A percentile compares a stretch with the other conserved stretches of the same genome.
These are phyloP conservation scores for Oncorhynchus tshawytscha DNA, from an alignment of 2,113 vertebrate genomes.

Conservation along the genomic window DNA sequence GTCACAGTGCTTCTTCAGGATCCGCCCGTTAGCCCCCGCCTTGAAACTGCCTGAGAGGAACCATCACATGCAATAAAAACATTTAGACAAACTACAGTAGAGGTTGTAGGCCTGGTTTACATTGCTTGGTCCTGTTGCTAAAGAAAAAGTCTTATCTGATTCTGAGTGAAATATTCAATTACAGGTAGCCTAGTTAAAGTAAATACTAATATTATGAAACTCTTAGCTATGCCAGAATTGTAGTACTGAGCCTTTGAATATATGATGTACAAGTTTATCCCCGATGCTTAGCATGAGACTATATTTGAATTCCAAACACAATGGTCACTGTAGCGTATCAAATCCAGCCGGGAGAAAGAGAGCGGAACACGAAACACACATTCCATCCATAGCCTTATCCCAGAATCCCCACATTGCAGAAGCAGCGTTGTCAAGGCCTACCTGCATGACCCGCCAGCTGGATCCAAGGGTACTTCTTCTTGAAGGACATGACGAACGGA, in stretches of 20 bases:
- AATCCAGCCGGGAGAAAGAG: no score
- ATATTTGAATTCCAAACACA: neutral
- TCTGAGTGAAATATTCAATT: neutral
- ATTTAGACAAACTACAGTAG: neutral
- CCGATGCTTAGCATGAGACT: neutral
- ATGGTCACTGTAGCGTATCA: no score
- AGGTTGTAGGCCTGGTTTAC: neutral
- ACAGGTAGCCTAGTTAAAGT: neutral
- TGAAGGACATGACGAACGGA: constrained; percentile 98
- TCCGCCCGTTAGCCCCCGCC: constrained; percentile 90
- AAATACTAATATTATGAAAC: no score
- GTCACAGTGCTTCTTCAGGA: constrained; percentile 98
- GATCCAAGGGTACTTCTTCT: constrained; percentile 99
- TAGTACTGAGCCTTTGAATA: neutral
- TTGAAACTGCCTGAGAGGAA: constrained; percentile 89
- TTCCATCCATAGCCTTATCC: neutral
- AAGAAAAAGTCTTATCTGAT: neutral
- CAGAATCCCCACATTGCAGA: neutral
- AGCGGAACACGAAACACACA: neutral
- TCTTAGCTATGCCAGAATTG: neutral
- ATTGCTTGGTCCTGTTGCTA: neutral
- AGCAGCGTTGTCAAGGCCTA: constrained; percentile 39
- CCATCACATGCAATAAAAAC: neutral
- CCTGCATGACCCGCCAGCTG: constrained; percentile 97
- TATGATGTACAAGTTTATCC: neutral